Conservation (phyloP, 1,140 invertebrate species). For the Bombus vancouverensis region DNA sequence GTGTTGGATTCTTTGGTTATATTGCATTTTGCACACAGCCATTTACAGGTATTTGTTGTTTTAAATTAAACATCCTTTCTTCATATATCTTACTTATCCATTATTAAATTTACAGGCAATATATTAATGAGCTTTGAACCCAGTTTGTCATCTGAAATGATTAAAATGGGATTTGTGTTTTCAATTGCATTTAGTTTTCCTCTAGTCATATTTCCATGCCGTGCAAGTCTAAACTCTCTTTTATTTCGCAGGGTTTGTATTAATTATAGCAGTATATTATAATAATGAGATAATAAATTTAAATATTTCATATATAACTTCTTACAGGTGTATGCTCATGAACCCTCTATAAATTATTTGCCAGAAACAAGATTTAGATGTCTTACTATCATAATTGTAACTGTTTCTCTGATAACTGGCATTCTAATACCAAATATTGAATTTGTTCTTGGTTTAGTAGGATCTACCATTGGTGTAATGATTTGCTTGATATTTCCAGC, state of each 20-base stretch:
- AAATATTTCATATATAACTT: neutral
- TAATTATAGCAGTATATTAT: neutral
- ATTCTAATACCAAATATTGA: constrained; percentile 94
- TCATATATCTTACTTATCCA: neutral
- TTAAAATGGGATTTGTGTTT: constrained; percentile 96
- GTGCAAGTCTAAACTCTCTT: constrained; percentile 96
- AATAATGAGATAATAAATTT: neutral
- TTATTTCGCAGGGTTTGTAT: constrained; percentile 91
- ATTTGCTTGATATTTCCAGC: constrained; percentile 97
- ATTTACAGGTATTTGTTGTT: constrained; percentile 85
- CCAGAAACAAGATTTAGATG: constrained; percentile 90
- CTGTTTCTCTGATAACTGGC: constrained; percentile 89
- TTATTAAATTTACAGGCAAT: constrained; percentile 87
- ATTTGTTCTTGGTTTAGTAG: constrained; percentile 94
- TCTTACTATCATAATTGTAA: constrained; percentile 90
- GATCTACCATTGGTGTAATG: constrained; percentile 97
- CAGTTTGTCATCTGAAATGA: constrained; percentile 91
- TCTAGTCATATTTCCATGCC: constrained; percentile 97
- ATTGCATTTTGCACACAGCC: constrained; percentile 92
- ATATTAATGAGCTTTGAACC: constrained; percentile 93
- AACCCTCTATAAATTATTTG: constrained; percentile 86
- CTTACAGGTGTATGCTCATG: constrained; percentile 81
- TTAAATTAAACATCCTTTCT: neutral
- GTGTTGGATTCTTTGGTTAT: constrained; percentile 97
- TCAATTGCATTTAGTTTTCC: constrained; percentile 98